Conservation (phyloP, 92 coral and sea anemone species). For the Siderastrea radians region DNA sequence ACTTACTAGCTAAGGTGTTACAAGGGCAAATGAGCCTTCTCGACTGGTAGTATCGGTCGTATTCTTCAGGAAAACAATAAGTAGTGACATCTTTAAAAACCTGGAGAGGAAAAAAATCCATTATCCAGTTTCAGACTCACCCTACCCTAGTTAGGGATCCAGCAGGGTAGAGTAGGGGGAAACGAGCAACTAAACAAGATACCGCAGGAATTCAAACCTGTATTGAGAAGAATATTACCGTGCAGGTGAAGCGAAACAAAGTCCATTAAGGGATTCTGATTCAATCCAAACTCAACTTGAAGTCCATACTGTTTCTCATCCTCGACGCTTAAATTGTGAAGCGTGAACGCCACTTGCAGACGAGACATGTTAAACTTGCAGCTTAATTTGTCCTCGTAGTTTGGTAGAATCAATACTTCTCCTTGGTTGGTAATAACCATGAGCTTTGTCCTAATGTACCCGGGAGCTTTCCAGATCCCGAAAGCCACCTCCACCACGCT, state of each 20-base stretch:
- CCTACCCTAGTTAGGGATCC: neutral
- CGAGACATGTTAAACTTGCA: constrained; percentile 23
- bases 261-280: neutral
- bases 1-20: no score
- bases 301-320: constrained; percentile 13
- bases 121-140: no score
- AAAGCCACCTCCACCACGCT: constrained; percentile 12
- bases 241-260: neutral
- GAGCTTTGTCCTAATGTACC: constrained; percentile 6
- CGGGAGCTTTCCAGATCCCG: constrained; percentile 13
- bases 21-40: no score
- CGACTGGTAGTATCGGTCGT: no score
- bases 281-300: constrained; percentile 26
- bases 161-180: neutral
- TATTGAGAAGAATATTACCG: constrained; percentile 4
- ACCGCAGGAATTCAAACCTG: neutral
- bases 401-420: neutral
- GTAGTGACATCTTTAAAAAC: no score
- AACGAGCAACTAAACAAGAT: neutral
- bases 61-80: no score
- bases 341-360: constrained; percentile 29
- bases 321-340: neutral
- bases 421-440: constrained; percentile 22
- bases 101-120: no score
- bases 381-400: constrained; percentile 17